Evolutionary conservation across 2,113 vertebrate genomes (phyloP), one percentile per base, ranked within the genome.

Genomic region (Ramphastos sulfuratus): DNA sequence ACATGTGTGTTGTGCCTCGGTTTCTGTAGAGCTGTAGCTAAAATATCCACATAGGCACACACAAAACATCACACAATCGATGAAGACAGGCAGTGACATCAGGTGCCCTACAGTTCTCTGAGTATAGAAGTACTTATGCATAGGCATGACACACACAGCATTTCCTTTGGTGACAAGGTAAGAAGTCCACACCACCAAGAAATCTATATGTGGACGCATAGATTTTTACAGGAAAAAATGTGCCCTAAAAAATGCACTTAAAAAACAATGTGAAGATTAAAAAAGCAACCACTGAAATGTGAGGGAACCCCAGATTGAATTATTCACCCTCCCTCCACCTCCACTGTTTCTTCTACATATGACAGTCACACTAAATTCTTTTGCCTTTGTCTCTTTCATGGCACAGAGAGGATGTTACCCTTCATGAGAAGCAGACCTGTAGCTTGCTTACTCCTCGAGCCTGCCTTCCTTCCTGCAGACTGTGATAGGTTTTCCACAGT

Each of bases 101-200:
- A 70, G 28, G 27, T 0, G 0, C 16, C 54, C 63, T 52, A 11
- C 44, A n/a, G 1, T 30, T 54, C 42, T 39, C 61, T 50, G 23
- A 33, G 20, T 52, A 3, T 5, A 24, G 39, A 24, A 7, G 17
- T 24, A 50, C 18, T 60, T 24, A 13, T 1, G 7, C 63, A 33
- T 4, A 63, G 42, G 24, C 9, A 33, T 11, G 19, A 23, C 33
- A 61, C 10, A 30, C 1, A 0, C 20, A 14, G 1, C 20, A 15
- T 35, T 60, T 92, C 54, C 61, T 86, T 85, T 72, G 50, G 27
- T 78, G 44, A 60, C 16, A 28, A 54, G 8, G 6, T 12, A 17
- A 17, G 44, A 27, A 73, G 48, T 52, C 55, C 55, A 23, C 12
- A 31, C 6, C 24, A 50, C 30, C 2, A 1, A 16, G 9, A 28